A percentile compares a stretch with the other conserved stretches of the same genome.
phyloP scores from a whole-genome alignment of 92 coral and sea anemone genomes.

The Actinernus sp. region DNA sequence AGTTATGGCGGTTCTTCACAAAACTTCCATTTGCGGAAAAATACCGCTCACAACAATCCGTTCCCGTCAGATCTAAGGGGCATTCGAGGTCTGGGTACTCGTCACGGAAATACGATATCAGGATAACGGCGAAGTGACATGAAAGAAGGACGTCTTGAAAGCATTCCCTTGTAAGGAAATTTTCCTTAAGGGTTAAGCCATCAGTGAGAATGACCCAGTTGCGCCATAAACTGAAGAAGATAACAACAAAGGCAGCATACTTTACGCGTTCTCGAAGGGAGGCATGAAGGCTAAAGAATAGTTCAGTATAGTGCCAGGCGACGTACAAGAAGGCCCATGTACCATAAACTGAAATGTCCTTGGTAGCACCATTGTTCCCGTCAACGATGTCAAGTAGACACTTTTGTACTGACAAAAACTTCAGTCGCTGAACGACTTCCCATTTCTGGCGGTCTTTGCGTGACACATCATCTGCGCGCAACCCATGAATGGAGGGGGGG shows the following conservation, averaged over 20 bases:
- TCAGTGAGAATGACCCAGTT: constrained; percentile 51
- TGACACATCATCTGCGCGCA: constrained; percentile 6
- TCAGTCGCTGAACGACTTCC: constrained; percentile 46
- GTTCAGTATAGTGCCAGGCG: constrained; percentile 4
- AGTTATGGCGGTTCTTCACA: constrained; percentile 51
- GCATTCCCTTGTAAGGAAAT: constrained; percentile 6
- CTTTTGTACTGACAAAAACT: constrained; percentile 33
- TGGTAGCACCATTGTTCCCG: constrained; percentile 33
- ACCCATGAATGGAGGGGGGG: neutral
- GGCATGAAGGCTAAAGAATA: constrained; percentile 19
- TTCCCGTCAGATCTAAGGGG: constrained; percentile 9
- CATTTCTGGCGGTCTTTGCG: constrained; percentile 47
- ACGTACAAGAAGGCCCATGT: constrained; percentile 9
- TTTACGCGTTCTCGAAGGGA: neutral
- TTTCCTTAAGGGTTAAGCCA: neutral
- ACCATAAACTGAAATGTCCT: constrained; percentile 43
- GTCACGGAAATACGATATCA: constrained; percentile 8
- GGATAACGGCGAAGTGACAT: constrained; percentile 2
- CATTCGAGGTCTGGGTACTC: constrained; percentile 4
- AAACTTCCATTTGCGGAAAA: constrained; percentile 25
- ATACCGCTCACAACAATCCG: constrained; percentile 8
- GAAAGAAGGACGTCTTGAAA: constrained; percentile 18
- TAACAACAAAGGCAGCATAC: constrained; percentile 13
- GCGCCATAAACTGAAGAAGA: constrained; percentile 27
- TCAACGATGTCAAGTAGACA: constrained; percentile 49